Conservation (phyloP, 35 echinoderm and acorn worm species). For the Acanthaster planci region DNA sequence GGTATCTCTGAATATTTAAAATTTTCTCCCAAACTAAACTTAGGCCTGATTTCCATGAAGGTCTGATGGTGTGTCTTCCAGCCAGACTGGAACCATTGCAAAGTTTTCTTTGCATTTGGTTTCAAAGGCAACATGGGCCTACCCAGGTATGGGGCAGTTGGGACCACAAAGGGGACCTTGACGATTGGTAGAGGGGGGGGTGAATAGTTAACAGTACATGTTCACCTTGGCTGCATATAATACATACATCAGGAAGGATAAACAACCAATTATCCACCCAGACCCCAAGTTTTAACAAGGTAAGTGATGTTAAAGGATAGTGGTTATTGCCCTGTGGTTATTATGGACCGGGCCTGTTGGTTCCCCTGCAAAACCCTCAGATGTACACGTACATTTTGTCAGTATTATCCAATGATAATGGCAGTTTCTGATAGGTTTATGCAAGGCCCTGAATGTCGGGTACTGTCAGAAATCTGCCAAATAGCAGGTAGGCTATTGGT, state of each 20-base stretch:
- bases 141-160: not conserved
- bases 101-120: not conserved
- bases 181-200: not conserved
- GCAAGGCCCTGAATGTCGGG: too few relatives aligned
- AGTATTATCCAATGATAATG: too few relatives aligned
- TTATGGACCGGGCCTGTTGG: not conserved
- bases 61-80: not conserved
- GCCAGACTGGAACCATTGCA: not conserved
- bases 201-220: not conserved
- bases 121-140: not conserved
- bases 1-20: too few relatives aligned
- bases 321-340: not conserved
- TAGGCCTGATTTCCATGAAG: too few relatives aligned
- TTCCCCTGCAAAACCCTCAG: too few relatives aligned
- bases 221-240: not conserved
- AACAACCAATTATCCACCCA: not conserved
- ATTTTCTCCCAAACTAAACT: too few relatives aligned
- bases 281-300: not conserved
- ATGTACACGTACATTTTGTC: too few relatives aligned
- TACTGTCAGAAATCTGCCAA: too few relatives aligned
- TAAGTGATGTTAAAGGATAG: constrained; percentile 3
- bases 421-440: too few relatives aligned
- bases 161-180: not conserved
- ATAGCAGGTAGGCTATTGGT: too few relatives aligned
- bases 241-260: not conserved